Percentiles rank a stretch among this genome's conserved stretches.
phyloP scores from a whole-genome alignment of 2,888 invertebrate genomes.

The Limenitis camilla region DNA sequence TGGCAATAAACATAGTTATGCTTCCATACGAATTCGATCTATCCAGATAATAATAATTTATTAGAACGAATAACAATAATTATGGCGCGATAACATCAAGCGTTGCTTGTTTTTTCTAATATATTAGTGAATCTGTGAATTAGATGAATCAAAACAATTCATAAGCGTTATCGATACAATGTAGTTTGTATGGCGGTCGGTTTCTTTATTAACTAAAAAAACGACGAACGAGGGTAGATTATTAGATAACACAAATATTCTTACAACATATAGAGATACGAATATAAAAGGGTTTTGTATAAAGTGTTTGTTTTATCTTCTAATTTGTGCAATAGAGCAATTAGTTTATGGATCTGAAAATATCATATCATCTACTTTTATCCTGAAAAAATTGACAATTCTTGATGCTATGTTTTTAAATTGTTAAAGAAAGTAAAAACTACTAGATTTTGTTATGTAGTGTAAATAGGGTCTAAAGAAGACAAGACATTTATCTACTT shows the following conservation, averaged over 20 bases:
- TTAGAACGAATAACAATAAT: conserved; percentile 6
- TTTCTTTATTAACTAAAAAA: conserved; percentile 45
- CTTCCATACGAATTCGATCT: background rate
- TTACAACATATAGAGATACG: background rate
- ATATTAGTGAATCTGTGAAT: no score
- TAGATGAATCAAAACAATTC: conserved; percentile 38
- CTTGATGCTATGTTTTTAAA: no score
- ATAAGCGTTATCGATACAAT: conserved; percentile 45
- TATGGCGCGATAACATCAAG: background rate
- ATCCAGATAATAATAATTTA: conserved; percentile 10
- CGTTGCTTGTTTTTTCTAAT: background rate
- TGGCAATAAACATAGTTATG: conserved; percentile 5
- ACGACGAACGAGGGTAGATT: conserved; percentile 49
- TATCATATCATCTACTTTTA: no score
- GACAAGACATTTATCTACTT: no score
- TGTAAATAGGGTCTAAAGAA: no score
- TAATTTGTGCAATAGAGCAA: no score
- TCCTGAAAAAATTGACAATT: no score
- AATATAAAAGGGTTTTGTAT: background rate
- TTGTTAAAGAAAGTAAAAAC: no score
- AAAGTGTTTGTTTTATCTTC: no score
- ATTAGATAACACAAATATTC: conserved; percentile 33
- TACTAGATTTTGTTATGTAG: no score
- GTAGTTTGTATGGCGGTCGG: conserved; percentile 50
- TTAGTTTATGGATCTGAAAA: no score